A percentile compares a stretch with the other conserved stretches of the same genome.
Evolutionary conservation across 64 coral and sea anemone genomes (phyloP).

Genomic region (Orbicella faveolata): DNA sequence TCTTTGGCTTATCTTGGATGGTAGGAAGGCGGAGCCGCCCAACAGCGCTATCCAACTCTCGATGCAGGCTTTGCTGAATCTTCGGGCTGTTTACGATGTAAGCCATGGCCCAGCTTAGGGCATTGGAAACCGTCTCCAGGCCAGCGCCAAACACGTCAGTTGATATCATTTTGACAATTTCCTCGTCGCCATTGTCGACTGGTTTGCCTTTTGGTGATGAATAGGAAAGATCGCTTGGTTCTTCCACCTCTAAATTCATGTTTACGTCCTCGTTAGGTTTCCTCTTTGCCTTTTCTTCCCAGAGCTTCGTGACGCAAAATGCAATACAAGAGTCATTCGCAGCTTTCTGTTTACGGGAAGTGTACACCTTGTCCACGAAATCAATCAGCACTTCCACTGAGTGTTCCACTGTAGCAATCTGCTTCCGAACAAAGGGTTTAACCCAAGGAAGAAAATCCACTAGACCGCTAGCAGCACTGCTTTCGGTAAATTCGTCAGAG

Average conservation of each 20-base stretch:
- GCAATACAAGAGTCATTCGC: constrained; percentile 24
- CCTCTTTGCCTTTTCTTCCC: neutral
- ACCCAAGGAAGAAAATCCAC: constrained; percentile 78
- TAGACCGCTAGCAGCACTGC: constrained; percentile 15
- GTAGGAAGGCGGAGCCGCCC: constrained; percentile 38
- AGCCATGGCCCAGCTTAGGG: constrained; percentile 54
- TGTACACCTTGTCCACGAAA: constrained; percentile 46
- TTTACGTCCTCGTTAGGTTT: neutral
- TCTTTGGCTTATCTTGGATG: constrained; percentile 64
- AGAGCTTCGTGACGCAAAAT: neutral
- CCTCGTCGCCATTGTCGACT: constrained; percentile 6
- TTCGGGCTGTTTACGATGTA: constrained; percentile 51
- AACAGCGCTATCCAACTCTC: constrained; percentile 49
- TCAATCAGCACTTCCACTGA: neutral
- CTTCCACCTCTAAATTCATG: neutral
- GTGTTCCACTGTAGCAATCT: constrained; percentile 22
- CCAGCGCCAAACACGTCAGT: constrained; percentile 70
- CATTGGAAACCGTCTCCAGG: constrained; percentile 47
- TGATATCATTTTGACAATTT: constrained; percentile 47
- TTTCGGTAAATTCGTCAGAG: constrained; percentile 45
- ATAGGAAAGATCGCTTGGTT: neutral
- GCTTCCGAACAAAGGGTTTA: constrained; percentile 44
- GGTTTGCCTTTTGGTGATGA: neutral
- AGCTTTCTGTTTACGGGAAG: neutral
- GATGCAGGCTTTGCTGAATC: constrained; percentile 59